These are phyloP conservation scores for Holacanthella duospinosa DNA, from an alignment of 2,888 invertebrate genomes.

Conservation along the genomic window DNA sequence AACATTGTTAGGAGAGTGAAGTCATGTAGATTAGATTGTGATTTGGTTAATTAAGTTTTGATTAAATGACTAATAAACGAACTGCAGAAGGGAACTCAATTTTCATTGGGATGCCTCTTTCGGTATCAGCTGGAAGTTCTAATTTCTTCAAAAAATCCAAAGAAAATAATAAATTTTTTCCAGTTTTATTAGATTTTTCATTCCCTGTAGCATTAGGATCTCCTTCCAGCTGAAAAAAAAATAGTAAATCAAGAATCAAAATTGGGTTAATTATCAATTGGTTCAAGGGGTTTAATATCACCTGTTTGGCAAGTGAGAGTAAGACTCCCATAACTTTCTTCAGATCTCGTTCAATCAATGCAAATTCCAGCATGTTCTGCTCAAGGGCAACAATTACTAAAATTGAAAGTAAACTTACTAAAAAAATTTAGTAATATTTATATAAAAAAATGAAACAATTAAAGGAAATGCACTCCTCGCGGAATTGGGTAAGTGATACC, in stretches of 20 bases:
- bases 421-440: conserved; percentile 3
- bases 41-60: neutral
- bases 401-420: conserved; percentile 5
- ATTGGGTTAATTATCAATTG: no score
- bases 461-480: no score
- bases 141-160: neutral
- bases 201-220: neutral
- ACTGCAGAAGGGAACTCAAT: neutral
- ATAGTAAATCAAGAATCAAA: neutral
- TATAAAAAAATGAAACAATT: neutral
- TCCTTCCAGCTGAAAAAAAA: neutral
- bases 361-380: conserved; percentile 33
- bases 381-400: conserved; percentile 33
- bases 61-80: neutral
- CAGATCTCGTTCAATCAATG: conserved; percentile 24
- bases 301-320: conserved; percentile 24
- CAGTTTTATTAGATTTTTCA: neutral
- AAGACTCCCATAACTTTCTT: conserved; percentile 28
- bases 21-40: no score
- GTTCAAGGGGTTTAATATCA: no score
- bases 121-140: neutral
- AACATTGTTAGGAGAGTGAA: no score
- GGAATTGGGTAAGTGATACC: no score
- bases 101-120: neutral
- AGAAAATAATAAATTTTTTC: neutral